These are phyloP conservation scores for Bos taurus DNA, from an alignment of 2,113 vertebrate genomes.

Conservation along the genomic window ARS-UCD2.0 NC_037338.1:101878501-101879000, in stretches of 20 bases:
- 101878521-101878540: background rate
- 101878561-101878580: background rate
- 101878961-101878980: background rate
- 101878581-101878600: background rate
- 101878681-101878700: background rate
- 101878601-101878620: background rate
- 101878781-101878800: fast-evolving
- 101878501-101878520: background rate
- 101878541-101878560: background rate
- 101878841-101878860: background rate
- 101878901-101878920: too few species aligned
- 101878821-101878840: fast-evolving
- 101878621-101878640: background rate
- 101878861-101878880: background rate
- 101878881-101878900: background rate
- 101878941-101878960: background rate
- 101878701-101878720: background rate
- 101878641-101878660: background rate
- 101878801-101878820: fast-evolving
- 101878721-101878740: background rate
- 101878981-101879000: fast-evolving
- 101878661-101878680: background rate
- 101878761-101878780: background rate
- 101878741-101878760: fast-evolving
- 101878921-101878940: background rate